These are phyloP conservation scores for Alviniconcha marisindica DNA, from an alignment of 1,140 invertebrate genomes.

Conservation along the genomic window DNA sequence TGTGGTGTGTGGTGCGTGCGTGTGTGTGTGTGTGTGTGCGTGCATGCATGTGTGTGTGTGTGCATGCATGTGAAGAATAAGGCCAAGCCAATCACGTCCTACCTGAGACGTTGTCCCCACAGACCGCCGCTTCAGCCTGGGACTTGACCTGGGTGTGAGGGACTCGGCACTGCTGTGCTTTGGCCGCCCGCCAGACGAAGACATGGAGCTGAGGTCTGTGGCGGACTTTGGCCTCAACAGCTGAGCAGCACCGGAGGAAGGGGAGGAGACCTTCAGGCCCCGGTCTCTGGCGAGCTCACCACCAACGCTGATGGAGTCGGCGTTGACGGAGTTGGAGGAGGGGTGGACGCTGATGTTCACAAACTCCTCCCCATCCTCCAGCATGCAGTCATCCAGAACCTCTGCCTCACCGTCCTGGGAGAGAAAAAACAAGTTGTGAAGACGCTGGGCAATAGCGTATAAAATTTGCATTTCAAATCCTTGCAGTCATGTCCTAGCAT, in stretches of 20 bases:
- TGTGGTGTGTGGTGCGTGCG: too few relatives aligned
- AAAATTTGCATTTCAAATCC: too few relatives aligned
- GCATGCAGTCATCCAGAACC: slow-evolving; percentile 34
- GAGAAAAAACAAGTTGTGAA: too few relatives aligned
- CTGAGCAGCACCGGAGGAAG: neutral
- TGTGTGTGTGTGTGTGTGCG: too few relatives aligned
- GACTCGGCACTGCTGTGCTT: neutral
- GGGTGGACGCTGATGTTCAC: slow-evolving; percentile 57
- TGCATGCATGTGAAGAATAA: too few relatives aligned
- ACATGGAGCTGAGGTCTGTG: neutral
- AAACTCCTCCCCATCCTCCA: slow-evolving; percentile 47
- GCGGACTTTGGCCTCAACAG: slow-evolving; percentile 2
- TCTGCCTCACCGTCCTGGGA: slow-evolving; percentile 35
- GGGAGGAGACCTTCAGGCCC: neutral
- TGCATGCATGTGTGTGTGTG: too few relatives aligned
- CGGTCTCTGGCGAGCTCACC: slow-evolving; percentile 4
- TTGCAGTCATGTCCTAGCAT: too few relatives aligned
- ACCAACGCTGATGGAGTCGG: neutral
- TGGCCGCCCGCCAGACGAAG: neutral
- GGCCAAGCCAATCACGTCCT: too few relatives aligned
- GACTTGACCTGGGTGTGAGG: slow-evolving; percentile 6
- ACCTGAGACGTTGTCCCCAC: neutral
- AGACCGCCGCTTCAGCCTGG: neutral
- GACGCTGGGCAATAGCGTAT: neutral
- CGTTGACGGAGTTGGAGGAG: slow-evolving; percentile 21